Conservation (phyloP, 2,888 invertebrate genomes). For the Sesia bembeciformis region DNA sequence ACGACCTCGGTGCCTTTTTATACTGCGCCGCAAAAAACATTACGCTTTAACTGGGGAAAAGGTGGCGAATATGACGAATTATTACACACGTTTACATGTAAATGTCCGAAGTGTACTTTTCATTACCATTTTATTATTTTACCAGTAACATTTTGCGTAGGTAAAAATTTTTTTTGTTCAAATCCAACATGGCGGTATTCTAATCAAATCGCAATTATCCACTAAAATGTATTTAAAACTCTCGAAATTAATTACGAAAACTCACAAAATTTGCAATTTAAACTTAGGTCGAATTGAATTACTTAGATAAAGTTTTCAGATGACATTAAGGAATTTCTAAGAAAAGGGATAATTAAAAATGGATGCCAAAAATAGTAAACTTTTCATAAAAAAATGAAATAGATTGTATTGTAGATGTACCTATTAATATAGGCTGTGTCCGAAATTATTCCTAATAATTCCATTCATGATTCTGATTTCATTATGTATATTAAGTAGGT, state of each 20-base stretch:
- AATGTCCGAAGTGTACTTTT: not conserved
- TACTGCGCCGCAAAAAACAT: conserved; percentile 12
- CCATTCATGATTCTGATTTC: too few relatives aligned
- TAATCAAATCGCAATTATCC: not conserved
- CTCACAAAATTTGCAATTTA: not conserved
- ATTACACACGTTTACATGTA: not conserved
- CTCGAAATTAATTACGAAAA: not conserved
- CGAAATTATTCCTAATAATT: too few relatives aligned
- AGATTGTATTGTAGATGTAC: too few relatives aligned
- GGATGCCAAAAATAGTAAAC: too few relatives aligned
- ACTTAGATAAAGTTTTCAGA: too few relatives aligned
- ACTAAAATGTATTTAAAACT: not conserved
- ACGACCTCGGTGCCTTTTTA: conserved; percentile 12
- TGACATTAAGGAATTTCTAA: too few relatives aligned
- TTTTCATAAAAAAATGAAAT: too few relatives aligned
- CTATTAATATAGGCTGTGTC: too few relatives aligned
- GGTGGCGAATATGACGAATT: conserved; percentile 6
- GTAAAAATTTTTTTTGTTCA: too few relatives aligned
- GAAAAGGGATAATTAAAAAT: too few relatives aligned
- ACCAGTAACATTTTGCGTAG: too few relatives aligned
- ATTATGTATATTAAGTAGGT: too few relatives aligned
- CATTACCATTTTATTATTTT: not conserved
- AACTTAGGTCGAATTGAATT: not conserved
- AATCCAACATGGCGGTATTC: not conserved
- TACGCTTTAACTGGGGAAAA: conserved; percentile 12